A percentile compares a stretch with the other conserved stretches of the same genome.
Conservation (phyloP, 2,113 vertebrate genomes). For the Corapipo altera region DNA sequence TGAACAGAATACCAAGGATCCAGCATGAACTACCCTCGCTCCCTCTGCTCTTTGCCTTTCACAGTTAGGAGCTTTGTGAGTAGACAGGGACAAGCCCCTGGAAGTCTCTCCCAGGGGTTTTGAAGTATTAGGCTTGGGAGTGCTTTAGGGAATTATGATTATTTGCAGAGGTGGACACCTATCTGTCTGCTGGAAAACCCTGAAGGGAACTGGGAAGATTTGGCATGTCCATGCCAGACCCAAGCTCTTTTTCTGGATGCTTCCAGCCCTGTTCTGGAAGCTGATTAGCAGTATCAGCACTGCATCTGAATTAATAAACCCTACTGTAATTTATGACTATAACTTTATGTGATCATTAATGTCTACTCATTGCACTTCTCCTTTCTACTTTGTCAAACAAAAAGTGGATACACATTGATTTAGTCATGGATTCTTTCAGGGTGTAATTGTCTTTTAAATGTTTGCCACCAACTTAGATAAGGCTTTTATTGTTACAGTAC, state of each 20-base stretch:
- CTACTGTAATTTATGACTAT: not conserved
- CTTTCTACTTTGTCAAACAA: not conserved
- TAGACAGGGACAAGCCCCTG: rapidly evolving
- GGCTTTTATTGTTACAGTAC: not conserved
- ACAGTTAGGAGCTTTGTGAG: not conserved
- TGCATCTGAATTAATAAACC: not conserved
- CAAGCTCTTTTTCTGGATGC: not conserved
- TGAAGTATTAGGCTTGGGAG: not conserved
- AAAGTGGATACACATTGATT: not conserved
- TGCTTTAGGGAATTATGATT: not conserved
- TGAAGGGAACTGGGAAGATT: not conserved
- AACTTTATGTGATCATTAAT: not conserved
- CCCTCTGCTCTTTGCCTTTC: not conserved
- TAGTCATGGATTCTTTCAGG: not conserved
- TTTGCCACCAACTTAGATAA: not conserved
- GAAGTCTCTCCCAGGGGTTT: not conserved
- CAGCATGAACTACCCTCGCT: not conserved
- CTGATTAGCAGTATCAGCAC: not conserved
- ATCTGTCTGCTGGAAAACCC: not conserved
- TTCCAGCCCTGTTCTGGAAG: not conserved
- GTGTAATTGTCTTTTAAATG: not conserved
- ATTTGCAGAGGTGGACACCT: not conserved
- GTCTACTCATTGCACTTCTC: not conserved
- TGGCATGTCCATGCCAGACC: too few relatives aligned
- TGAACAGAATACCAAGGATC: not conserved